Evolutionary conservation across 2,113 vertebrate species (phyloP).

Genomic region (Coryphaenoides rupestris): DNA sequence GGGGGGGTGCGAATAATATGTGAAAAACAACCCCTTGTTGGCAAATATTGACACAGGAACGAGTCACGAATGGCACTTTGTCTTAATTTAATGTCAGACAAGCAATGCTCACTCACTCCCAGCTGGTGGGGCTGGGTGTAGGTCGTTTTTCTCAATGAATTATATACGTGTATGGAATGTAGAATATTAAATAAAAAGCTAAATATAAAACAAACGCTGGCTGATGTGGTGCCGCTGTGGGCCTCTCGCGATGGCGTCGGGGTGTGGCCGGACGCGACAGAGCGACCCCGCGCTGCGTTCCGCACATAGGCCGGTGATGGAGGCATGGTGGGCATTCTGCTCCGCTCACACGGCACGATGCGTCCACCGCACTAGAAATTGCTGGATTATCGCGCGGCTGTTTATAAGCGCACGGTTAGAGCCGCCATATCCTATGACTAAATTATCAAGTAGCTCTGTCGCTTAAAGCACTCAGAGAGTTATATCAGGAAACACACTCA

Average conservation of each 20-base stretch:
- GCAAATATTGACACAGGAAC: conserved; percentile 13
- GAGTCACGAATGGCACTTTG: too few species aligned
- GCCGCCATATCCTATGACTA: conserved; percentile 67
- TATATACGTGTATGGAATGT: background rate
- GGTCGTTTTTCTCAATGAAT: too few species aligned
- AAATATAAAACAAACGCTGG: background rate
- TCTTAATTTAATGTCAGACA: too few species aligned
- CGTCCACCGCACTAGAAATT: conserved; percentile 69
- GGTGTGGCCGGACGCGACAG: conserved; percentile 23
- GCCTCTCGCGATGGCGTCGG: conserved; percentile 11
- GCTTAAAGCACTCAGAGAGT: conserved; percentile 44
- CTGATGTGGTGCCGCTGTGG: background rate
- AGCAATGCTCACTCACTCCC: too few species aligned
- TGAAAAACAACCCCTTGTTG: conserved; percentile 37
- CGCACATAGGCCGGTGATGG: conserved; percentile 52
- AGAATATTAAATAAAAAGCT: background rate
- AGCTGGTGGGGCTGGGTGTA: too few species aligned
- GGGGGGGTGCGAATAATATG: too few species aligned
- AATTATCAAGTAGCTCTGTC: conserved; percentile 67
- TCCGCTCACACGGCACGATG: conserved; percentile 51
- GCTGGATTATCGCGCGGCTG: conserved; percentile 69
- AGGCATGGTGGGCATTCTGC: conserved; percentile 39
- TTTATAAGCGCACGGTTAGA: conserved; percentile 69
- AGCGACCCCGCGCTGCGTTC: conserved; percentile 39
- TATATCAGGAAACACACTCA: conserved; percentile 55